phyloP scores from a whole-genome alignment of 1,140 invertebrate genomes.

The Bombus difficillimus region DNA sequence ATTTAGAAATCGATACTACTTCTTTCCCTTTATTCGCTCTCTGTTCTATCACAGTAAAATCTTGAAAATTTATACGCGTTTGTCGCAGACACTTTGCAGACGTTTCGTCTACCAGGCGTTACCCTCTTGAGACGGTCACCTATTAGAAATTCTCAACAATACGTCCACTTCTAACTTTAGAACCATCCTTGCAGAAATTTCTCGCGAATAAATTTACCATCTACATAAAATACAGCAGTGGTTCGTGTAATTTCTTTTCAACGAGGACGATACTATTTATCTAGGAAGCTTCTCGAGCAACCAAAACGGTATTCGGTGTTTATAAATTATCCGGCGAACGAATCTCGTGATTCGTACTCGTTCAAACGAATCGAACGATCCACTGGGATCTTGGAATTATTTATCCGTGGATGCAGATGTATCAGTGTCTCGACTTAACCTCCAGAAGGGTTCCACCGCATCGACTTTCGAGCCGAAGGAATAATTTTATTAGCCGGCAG shows the following conservation, averaged over 20 bases:
- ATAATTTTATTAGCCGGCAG: too few relatives aligned
- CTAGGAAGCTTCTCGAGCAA: not conserved
- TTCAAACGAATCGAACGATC: accelerated
- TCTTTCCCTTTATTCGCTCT: not conserved
- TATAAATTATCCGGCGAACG: too few relatives aligned
- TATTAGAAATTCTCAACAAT: slow-evolving; percentile 21
- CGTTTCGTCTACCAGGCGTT: not conserved
- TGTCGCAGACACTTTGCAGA: not conserved
- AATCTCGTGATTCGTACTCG: too few relatives aligned
- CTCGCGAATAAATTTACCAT: not conserved
- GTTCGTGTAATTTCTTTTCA: too few relatives aligned
- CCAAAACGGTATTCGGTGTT: too few relatives aligned
- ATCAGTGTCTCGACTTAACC: too few relatives aligned
- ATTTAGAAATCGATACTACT: too few relatives aligned
- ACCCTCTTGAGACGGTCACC: slow-evolving; percentile 23
- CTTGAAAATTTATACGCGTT: not conserved
- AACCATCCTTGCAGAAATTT: not conserved
- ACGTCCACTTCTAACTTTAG: not conserved
- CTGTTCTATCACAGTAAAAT: not conserved
- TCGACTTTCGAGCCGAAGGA: too few relatives aligned
- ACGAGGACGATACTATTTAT: not conserved
- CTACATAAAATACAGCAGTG: not conserved
- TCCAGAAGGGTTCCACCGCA: accelerated
- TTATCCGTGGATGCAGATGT: too few relatives aligned
- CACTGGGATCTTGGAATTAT: too few relatives aligned